A percentile compares a stretch with the other conserved stretches of the same genome.
Evolutionary conservation across 2,797 vertebrate species (phyloP).

Genomic region (Acipenser transmontanus): DNA sequence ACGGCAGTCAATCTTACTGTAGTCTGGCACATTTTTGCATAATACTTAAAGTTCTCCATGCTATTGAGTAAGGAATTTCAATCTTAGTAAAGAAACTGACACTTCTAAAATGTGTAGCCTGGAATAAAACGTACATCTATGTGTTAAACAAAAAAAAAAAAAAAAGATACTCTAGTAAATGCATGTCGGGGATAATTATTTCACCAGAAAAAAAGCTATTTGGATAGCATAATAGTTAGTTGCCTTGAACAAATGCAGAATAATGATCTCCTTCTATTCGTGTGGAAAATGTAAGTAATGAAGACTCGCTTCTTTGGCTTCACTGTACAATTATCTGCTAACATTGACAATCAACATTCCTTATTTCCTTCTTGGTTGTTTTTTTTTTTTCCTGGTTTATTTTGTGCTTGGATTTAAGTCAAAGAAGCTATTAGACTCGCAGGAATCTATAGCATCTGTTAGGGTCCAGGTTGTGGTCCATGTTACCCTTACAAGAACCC

Average conservation of each 20-base stretch:
- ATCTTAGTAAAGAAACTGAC: too few relatives aligned
- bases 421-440: too few relatives aligned
- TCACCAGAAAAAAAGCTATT: slow-evolving; percentile 34
- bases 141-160: neutral
- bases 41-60: too few relatives aligned
- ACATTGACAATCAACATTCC: neutral
- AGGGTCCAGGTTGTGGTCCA: too few relatives aligned
- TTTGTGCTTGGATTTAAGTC: neutral
- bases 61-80: too few relatives aligned
- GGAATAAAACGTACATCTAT: too few relatives aligned
- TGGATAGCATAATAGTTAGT: slow-evolving; percentile 32
- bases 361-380: neutral
- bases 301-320: neutral
- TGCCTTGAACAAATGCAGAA: slow-evolving; percentile 22
- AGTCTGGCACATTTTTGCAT: too few relatives aligned
- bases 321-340: slow-evolving; percentile 2
- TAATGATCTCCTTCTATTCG: slow-evolving; percentile 10
- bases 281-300: slow-evolving; percentile 10
- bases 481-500: too few relatives aligned
- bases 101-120: too few relatives aligned
- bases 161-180: slow-evolving; percentile 21
- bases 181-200: slow-evolving; percentile 15
- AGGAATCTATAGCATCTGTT: too few relatives aligned
- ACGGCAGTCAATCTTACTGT: too few relatives aligned
- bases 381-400: neutral